Base-by-base conservation (phyloP, 1,140 invertebrate genomes). In the Lysiphlebus fabarum region DNA sequence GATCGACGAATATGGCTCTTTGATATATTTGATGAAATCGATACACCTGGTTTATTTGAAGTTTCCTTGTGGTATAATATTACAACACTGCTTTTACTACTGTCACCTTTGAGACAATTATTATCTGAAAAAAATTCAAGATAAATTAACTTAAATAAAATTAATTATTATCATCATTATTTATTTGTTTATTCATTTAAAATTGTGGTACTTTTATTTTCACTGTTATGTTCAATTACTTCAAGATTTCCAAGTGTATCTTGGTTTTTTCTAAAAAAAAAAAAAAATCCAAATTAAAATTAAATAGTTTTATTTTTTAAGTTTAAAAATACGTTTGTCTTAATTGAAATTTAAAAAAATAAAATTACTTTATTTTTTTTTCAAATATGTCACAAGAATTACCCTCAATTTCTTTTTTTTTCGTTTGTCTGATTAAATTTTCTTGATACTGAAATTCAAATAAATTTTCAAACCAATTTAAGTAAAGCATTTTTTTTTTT, bases 81-180 rank as follows among this genome's bases (percentile, higher is more conserved):
- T 2, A 74, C 67, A 17, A 73, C 64, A 55, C 70, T 74, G 54
- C 67, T 71, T 40, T 74, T 74, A 44, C 72, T 73, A 45, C 71
- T 69, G 44, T 66, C 65, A 37, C 58, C 59, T 11, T 54, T 59
- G 57, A 45, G 42, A 58, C 51, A 48, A 34, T 38, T 11, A 37
- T 7, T 58, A 62, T 26, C 1, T 34, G 45, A 26, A 26, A 59
- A 58, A 67, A 59, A 40, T 12, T 42, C 40, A n/a, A n/a, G 8
- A n/a, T 2, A 11, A n/a, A 37, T 54, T 62, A 5, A 54, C 55
- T 62, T 7, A 12, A 56, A 38, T 6, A 4, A 55, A 55, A 47
- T 34, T 43, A 33, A 44, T 47, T 54, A 41, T 1, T n/a, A 38
- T 43, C 12, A 42, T 42, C n/a, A 42, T 9, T 8, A 41, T 17